These are phyloP conservation scores for Anseranas semipalmata DNA, from an alignment of 2,113 vertebrate genomes.

Conservation along the genomic window DNA sequence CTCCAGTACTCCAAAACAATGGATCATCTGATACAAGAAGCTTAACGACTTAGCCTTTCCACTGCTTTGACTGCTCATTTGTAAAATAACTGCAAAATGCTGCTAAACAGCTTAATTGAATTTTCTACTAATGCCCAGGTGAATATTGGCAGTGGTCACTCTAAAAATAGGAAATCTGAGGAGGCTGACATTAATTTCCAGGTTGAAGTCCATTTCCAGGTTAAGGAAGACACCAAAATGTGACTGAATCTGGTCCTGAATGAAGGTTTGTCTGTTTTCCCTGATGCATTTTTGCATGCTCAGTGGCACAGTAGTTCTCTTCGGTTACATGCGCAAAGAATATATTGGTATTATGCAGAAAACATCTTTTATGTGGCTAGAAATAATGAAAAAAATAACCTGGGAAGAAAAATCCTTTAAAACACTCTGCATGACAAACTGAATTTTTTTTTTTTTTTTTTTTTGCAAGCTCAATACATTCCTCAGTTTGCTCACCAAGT, in stretches of 20 bases:
- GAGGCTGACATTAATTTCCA: not conserved
- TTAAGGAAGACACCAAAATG: not conserved
- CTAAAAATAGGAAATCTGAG: not conserved
- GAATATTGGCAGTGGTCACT: not conserved
- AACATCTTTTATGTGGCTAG: not conserved
- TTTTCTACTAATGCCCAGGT: not conserved
- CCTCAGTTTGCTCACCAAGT: not conserved
- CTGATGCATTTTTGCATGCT: not conserved
- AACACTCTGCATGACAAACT: not conserved
- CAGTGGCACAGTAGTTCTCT: not conserved
- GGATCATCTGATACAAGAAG: not conserved
- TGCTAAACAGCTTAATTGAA: not conserved
- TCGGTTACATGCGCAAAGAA: not conserved
- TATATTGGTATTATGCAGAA: not conserved
- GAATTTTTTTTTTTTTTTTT: not conserved
- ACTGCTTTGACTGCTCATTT: not conserved
- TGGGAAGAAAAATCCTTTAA: not conserved
- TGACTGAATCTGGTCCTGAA: not conserved
- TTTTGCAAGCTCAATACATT: not conserved
- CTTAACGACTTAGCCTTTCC: not conserved
- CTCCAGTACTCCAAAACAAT: not conserved
- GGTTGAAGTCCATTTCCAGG: not conserved
- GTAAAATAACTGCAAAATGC: not conserved
- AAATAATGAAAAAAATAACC: not conserved
- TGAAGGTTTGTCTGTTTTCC: not conserved